Conservation (phyloP, 2,797 vertebrate species). For the Coracias cyanogaster region DNA sequence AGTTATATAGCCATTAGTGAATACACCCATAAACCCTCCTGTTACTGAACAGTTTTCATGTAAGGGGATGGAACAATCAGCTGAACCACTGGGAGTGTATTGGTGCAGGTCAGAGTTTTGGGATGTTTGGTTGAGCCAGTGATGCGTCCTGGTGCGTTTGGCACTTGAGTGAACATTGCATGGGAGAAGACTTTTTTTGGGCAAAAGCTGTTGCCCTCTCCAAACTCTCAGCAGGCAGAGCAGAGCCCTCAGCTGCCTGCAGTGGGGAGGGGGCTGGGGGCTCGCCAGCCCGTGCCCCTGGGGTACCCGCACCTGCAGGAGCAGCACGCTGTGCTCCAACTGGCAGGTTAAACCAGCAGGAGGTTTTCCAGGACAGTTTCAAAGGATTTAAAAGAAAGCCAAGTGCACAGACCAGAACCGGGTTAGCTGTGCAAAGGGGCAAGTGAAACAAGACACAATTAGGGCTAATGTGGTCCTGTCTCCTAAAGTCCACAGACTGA, state of each 20-base stretch:
- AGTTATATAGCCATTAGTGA: background rate
- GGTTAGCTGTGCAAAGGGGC: background rate
- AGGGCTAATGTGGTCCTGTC: background rate
- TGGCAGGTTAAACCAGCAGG: background rate
- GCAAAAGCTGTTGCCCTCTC: background rate
- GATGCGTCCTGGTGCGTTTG: accelerated
- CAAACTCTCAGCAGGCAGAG: background rate
- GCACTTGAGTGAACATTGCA: background rate
- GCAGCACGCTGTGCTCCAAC: background rate
- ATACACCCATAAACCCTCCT: background rate
- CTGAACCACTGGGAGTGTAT: accelerated
- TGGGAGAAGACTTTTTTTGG: background rate
- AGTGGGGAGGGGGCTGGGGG: accelerated
- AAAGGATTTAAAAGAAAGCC: background rate
- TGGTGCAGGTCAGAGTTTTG: background rate
- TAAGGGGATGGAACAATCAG: background rate
- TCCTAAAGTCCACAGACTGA: background rate
- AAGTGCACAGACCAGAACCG: background rate
- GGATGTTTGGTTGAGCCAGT: background rate
- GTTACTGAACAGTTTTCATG: background rate
- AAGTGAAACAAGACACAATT: background rate
- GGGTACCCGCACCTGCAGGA: background rate
- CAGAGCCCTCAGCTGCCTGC: accelerated
- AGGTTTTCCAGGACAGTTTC: background rate
- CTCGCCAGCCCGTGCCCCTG: accelerated